Evolutionary conservation across 2,888 invertebrate species (phyloP), one percentile per base, ranked within the genome.

Genomic region (Blastobasis lacticolella): DNA sequence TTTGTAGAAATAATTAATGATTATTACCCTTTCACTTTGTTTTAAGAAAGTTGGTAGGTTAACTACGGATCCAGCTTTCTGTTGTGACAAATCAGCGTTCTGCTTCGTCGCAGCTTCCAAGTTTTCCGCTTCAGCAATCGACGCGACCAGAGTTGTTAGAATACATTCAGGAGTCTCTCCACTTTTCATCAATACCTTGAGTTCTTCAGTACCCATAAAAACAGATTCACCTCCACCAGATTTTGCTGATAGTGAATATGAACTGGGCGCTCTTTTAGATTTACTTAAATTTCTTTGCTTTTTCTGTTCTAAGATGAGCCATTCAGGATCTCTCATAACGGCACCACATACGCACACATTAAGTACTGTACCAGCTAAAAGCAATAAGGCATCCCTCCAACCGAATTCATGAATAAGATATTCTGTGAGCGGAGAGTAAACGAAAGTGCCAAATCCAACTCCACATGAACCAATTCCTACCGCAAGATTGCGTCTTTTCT

Each of bases 381-480:
- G 87, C 5, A 96, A 73, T 8, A 94, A 90, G 5, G 95, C 91
- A 38, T 95, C 94, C 60, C 95, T 90, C 96, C 96, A 97, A 23
- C 93, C 93, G 73, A 90, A 96, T 59, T 92, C 90, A 42, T 92
- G 89, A 49, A 96, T 89, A 58, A 95, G 89, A 76, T 90, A 94
- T 47, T 93, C 92, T 0, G 95, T 95, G 66, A 96, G 84, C 0
- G 96, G 96, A 7, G 96, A 94, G 76, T 95, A 96, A 9, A 96
- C 85, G 67, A 96, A 95, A 0, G 97, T 97, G 37, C 97, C 97
- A 57, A 96, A 92, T 5, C 96, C 96, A 1, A 95, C 95, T 48
- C 97, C 97, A 64, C 95, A 95, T 0, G 96, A 95, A 0, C 96
- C 94, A 49, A 97, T 87, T 37, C 96, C 95, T 4, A 96, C 95